These are phyloP conservation scores for Phoronis australis DNA, from an alignment of 2,888 invertebrate genomes.

Conservation along the genomic window DNA sequence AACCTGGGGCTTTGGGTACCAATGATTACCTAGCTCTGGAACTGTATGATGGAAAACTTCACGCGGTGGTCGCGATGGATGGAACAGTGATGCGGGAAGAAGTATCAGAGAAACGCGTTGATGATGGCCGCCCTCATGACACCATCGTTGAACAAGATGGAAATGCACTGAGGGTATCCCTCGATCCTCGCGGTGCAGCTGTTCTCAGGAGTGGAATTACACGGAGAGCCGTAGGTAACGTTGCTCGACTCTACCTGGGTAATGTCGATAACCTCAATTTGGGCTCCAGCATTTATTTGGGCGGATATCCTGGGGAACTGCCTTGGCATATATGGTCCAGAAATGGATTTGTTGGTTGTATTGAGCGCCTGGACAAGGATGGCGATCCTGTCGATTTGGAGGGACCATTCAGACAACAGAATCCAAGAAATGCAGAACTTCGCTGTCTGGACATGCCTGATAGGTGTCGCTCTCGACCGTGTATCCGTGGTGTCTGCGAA, in stretches of 20 bases:
- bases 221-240: slow-evolving; percentile 13
- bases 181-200: slow-evolving; percentile 30
- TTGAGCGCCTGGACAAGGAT: slow-evolving; percentile 37
- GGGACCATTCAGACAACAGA: slow-evolving; percentile 11
- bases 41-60: slow-evolving; percentile 41
- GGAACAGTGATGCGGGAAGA: slow-evolving; percentile 21
- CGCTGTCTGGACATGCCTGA: slow-evolving; percentile 18
- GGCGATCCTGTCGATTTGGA: slow-evolving; percentile 13
- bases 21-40: slow-evolving; percentile 36
- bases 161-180: slow-evolving; percentile 17
- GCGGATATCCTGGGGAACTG: slow-evolving; percentile 13
- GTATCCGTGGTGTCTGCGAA: slow-evolving; percentile 31
- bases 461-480: slow-evolving; percentile 24
- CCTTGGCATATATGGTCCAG: slow-evolving; percentile 46
- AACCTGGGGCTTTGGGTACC: slow-evolving; percentile 15
- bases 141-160: slow-evolving; percentile 18
- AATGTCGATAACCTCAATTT: too few relatives aligned
- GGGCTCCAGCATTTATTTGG: slow-evolving; percentile 27
- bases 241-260: slow-evolving; percentile 10
- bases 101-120: slow-evolving; percentile 26
- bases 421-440: slow-evolving; percentile 8
- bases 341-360: slow-evolving; percentile 40
- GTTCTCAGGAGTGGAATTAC: too few relatives aligned
- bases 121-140: slow-evolving; percentile 38
- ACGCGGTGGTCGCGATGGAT: slow-evolving; percentile 39